These are phyloP conservation scores for Brachyhypopomus gauderio DNA, from an alignment of 2,113 vertebrate species.

Conservation along the genomic window DNA sequence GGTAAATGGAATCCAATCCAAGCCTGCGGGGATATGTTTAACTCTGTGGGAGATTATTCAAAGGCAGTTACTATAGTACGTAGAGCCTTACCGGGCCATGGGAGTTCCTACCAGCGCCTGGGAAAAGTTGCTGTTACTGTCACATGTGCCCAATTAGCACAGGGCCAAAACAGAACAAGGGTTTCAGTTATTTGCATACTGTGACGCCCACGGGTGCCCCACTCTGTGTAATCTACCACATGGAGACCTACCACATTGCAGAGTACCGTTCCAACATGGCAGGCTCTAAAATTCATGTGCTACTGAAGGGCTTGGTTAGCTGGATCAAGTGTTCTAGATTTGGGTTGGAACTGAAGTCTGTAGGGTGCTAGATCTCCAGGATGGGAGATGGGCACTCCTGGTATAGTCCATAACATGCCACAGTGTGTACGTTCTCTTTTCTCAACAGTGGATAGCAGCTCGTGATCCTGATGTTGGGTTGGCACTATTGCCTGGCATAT, in stretches of 20 bases:
- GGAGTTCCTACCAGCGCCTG: neutral
- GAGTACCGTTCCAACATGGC: too few species aligned
- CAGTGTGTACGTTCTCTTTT: neutral
- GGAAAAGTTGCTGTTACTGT: neutral
- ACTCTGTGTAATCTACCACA: too few species aligned
- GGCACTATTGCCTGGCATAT: neutral
- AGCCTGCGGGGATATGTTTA: neutral
- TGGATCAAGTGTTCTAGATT: too few species aligned
- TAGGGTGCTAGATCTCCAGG: too few species aligned
- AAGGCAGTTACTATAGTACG: neutral
- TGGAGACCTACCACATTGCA: too few species aligned
- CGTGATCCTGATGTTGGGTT: neutral
- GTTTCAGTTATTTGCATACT: neutral
- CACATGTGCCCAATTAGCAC: neutral
- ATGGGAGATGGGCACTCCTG: too few species aligned
- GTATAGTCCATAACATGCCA: neutral
- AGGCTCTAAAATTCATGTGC: too few species aligned
- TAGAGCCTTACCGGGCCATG: neutral
- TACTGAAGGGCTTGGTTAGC: too few species aligned
- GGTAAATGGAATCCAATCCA: neutral
- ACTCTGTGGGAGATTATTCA: constrained; percentile 5
- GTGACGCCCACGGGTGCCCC: too few species aligned
- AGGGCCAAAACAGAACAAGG: neutral
- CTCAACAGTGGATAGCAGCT: neutral
- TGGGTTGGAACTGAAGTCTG: too few species aligned